A percentile compares a stretch with the other conserved stretches of the same genome.
Conservation (phyloP, 2,113 vertebrate genomes). For the Pundamilia nyererei region DNA sequence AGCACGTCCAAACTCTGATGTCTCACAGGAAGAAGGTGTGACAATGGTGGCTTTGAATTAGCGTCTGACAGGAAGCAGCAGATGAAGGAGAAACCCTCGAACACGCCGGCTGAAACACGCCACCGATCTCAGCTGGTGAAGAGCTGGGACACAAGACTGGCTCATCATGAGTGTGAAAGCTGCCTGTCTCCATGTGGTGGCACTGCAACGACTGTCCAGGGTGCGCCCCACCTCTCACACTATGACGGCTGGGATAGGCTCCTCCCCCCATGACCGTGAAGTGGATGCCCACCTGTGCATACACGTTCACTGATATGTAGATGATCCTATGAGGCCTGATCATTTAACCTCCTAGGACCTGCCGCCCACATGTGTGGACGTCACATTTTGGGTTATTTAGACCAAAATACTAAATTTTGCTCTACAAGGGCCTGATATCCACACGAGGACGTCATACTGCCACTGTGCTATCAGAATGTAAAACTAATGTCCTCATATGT, state of each 20-base stretch:
- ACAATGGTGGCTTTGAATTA: background rate
- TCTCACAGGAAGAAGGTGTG: background rate
- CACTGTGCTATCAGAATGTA: accelerated
- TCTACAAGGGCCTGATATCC: background rate
- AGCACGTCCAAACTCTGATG: background rate
- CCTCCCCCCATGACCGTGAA: no score
- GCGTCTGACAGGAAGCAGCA: background rate
- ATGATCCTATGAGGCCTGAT: background rate
- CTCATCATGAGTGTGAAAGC: background rate
- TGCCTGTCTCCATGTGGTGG: background rate
- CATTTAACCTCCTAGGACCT: background rate
- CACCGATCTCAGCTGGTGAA: background rate
- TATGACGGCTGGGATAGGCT: no score
- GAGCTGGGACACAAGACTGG: background rate
- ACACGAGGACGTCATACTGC: background rate
- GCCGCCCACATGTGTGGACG: background rate
- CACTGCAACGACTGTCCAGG: background rate
- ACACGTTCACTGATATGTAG: background rate
- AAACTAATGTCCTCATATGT: background rate
- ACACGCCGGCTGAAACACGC: background rate
- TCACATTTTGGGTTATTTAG: background rate
- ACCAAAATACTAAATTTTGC: background rate
- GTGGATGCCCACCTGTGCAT: accelerated
- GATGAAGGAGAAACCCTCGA: background rate
- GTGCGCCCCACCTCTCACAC: background rate